Base-by-base conservation (phyloP, 2,113 vertebrate genomes). In the Ophthalmotilapia sp. region DNA sequence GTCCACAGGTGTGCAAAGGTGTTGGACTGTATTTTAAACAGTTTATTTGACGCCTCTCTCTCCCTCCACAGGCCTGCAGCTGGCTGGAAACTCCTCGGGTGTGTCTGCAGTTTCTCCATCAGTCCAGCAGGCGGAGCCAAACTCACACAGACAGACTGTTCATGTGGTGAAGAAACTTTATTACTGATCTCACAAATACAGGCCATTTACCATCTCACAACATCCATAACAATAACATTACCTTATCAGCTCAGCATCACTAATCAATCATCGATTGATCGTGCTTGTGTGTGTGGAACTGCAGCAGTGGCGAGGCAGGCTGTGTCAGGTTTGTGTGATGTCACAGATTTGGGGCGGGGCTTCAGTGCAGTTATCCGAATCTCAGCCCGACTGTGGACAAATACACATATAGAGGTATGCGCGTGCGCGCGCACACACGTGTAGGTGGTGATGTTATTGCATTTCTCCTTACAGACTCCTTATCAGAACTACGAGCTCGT, bases 281-380 rank as follows among this genome's bases (percentile, higher is more conserved):
- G 4, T 82, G 29, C 70, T 21, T 17, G 7, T 75, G 23, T 38
- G 19, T 56, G 23, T 73, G 82, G 85, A 82, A 79, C 68, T 90
- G 89, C 62, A 87, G 56, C 79, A 82, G 49, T 33, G 49, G 17
- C 7, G 23, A 82, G 9, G 36, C 31, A 1, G 49, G 38, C 3
- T 87, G 89, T 38, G 19, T 84, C 47, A 55, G 89, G 65, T 87
- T 85, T 36, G 79, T 68, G 85, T 90, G 89, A 90, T 82, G 85
- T 82, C 85, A 79, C 19, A 7, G 79, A 8, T 1, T 68, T 90
- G 40, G 85, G 68, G 36, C 38, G 79, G 47, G 85, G 82, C 79
- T 79, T 56, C 56, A 90, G 89, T 2, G 82, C 85, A 6, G 89
- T 90, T 5, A 12, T 82, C 9, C 23, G 56, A 79, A 82, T 90